Evolutionary conservation across 2,797 vertebrate genomes (phyloP).

Genomic region (Gymnocypris eckloni): DNA sequence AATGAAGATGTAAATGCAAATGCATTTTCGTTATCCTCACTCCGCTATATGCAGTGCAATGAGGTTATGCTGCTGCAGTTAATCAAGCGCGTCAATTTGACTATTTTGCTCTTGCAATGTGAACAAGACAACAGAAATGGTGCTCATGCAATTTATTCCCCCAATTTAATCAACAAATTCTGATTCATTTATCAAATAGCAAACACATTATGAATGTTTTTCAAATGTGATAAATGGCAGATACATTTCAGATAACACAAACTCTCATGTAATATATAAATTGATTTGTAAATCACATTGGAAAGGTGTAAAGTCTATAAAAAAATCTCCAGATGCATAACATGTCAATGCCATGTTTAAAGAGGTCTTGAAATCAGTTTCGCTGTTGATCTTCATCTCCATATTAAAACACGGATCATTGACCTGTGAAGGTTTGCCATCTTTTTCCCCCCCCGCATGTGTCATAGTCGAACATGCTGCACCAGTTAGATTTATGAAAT

Average conservation of each 20-base stretch:
- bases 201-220: slow-evolving; percentile 8
- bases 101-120: neutral
- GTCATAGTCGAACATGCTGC: neutral
- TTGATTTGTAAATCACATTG: neutral
- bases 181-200: neutral
- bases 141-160: neutral
- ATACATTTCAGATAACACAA: neutral
- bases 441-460: neutral
- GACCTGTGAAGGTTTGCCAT: neutral
- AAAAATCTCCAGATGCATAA: neutral
- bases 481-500: neutral
- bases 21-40: neutral
- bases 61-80: slow-evolving; percentile 21
- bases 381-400: neutral
- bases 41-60: slow-evolving; percentile 25
- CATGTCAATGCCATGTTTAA: neutral
- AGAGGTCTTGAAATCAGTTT: neutral
- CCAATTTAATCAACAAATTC: neutral
- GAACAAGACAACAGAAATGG: neutral
- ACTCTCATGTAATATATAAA: neutral
- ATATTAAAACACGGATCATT: neutral
- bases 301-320: neutral
- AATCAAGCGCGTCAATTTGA: slow-evolving; percentile 10
- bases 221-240: neutral
- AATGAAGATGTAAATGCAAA: slow-evolving; percentile 13